These are phyloP conservation scores for Bombus huntii DNA, from an alignment of 1,140 invertebrate genomes.

Conservation along the genomic window DNA sequence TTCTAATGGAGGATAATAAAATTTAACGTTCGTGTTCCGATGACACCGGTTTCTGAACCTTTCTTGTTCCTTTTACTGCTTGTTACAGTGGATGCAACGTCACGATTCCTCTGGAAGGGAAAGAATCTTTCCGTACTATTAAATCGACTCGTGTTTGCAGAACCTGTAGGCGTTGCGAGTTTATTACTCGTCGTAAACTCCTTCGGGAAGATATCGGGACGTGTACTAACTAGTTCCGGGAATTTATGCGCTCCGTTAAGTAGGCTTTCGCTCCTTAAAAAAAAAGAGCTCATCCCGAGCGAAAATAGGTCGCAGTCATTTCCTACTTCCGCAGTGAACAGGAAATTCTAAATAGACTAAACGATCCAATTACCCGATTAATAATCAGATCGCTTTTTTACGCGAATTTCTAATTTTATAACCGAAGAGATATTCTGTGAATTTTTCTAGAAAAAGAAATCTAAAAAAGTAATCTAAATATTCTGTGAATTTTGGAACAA, in stretches of 20 bases:
- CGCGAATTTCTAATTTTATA: too few species aligned
- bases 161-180: conserved; percentile 17
- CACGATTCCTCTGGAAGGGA: background rate
- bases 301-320: background rate
- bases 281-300: background rate
- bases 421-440: too few species aligned
- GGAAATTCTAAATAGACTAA: too few species aligned
- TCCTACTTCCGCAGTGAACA: background rate
- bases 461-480: too few species aligned
- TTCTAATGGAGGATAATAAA: background rate
- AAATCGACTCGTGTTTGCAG: conserved; percentile 15
- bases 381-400: too few species aligned
- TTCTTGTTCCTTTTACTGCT: conserved; percentile 11
- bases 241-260: conserved; percentile 35
- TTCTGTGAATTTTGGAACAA: background rate
- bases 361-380: too few species aligned
- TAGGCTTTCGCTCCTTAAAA: background rate
- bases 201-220: background rate
- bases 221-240: conserved; percentile 12
- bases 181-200: conserved; percentile 30
- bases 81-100: conserved; percentile 10
- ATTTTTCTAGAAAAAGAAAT: too few species aligned
- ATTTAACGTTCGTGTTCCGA: background rate
- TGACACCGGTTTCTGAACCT: background rate
- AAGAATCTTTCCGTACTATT: conserved; percentile 11